Base-by-base conservation (phyloP, 2,797 vertebrate genomes). In the Gadopsis bispinosus region DNA sequence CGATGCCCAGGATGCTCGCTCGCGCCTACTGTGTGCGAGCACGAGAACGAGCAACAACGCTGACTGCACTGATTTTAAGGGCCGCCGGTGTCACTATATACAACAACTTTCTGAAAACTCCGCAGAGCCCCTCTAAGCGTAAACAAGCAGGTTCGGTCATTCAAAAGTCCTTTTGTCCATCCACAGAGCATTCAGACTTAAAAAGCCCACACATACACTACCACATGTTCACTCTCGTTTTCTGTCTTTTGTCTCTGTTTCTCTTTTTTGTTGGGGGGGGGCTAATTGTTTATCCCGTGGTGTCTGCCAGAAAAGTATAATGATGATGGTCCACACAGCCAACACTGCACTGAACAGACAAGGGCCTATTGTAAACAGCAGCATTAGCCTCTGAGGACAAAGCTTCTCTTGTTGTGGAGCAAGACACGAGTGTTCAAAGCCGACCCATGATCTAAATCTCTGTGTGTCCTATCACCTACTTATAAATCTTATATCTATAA, bases 401-500 rank as follows among this genome's bases (percentile, higher is more conserved):
- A 73, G 69, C 55, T 9, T 35, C 10, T 67, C 43, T 37, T 68
- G 37, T 20, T 29, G 41, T 11, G 59, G n/a, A 26, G 26, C 20
- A 26, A 26, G 16, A 39, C 2, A 0, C n/a, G 19, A 54, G 45
- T 37, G 59, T 82, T 79, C 69, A 88, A 83, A 84, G 48, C 19
- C 60, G 37, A 55, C 12, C 14, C 20, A 13, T 31, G 26, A 76
- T 86, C 62, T 68, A 45, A 69, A 68, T 69, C 61, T 72, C 71
- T 67, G 8, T 51, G 13, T 5, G 48, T 83, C 72, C 41, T 37
- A 43, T 65, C 61, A 64, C 11, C 53, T n/a, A 31, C 61, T 58
- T 79, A 69, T 33, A 79, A 29, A 78, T 77, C 55, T 77, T 58
- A 84, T 48, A 79, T 80, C 80, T 81, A 74, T 58, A 80, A 55